Evolutionary conservation across 2,113 vertebrate species (phyloP), one percentile per base, ranked within the genome.

Genomic region (Porphyrio hochstetteri): DNA sequence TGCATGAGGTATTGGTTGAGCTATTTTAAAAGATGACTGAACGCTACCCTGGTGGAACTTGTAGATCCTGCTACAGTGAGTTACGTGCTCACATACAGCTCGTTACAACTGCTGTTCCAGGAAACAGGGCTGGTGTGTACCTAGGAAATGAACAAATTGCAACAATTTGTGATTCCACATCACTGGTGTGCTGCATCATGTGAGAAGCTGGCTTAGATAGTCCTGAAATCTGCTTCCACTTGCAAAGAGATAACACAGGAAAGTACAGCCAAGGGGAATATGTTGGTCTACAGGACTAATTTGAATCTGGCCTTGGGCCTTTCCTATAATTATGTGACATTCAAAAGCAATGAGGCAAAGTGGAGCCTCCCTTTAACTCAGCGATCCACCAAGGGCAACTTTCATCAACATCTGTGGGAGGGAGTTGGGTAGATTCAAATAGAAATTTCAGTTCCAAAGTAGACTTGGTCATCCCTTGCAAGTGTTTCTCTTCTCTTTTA

Each of bases 1-100:
- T 89, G 19, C 38, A 42, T 93, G 77, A 87, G 55, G 21, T 79
- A 82, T 69, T 81, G 46, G 61, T 63, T 70, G 50, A 50, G 70
- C 59, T 93, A 89, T 95, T 96, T 96, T 96, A 94, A 94, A 94
- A 92, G 86, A 82, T 84, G 92, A 93, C 61, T 61, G 88, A 95
- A 92, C 31, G 18, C 44, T 84, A 29, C 16, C 0, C 1, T 75
- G 25, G 35, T 84, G 53, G 59, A 93, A 35, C 71, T 77, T 65
- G 80, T 76, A 92, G 79, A 67, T 71, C 31, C 69, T 93, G 56
- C 71, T 90, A 61, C 65, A 92, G 50, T 60, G 92, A 82, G 44
- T 71, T 91, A 94, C 38, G 29, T 94, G 86, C 77, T 95, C 57
- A 10, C 23, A 50, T 27, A 74, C 53, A 80, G 81, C 70, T 85